Evolutionary conservation across 2,113 vertebrate species (phyloP), one percentile per base, ranked within the genome.

Genomic region (Rhodinocichla rosea): DNA sequence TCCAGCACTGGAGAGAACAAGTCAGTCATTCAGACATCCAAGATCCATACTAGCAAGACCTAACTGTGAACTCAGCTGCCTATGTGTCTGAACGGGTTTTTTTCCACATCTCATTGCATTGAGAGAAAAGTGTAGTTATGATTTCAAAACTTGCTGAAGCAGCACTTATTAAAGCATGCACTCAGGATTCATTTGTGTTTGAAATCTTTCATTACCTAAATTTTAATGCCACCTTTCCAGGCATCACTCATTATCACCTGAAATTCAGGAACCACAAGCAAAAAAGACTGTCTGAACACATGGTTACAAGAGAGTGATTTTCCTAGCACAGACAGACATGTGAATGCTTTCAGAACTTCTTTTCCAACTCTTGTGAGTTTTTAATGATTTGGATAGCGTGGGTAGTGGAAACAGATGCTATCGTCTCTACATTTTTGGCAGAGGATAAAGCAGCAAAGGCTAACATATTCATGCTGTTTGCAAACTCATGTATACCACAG

Each of bases 371-470:
- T 96, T 97, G 69, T 81, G 96, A 91, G 92, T 94, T 97, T 97
- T 97, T 97, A 95, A 97, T 96, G 94, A 97, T 94, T 97, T 95
- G 95, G 94, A 97, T 96, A 95, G 93, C 45, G 60, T 90, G 96
- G 92, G 97, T 97, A 98, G 97, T 97, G 73, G 97, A 98, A 98
- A 98, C 98, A 98, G 98, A 98, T 98, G 98, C 96, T 98, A 97
- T 97, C 96, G 63, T 92, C 95, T 93, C 96, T 95, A 87, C 82
- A 94, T 94, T 97, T 97, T 98, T 98, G 97, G 97, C 97, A 95
- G 91, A 93, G 65, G 97, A 98, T 98, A 95, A 98, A 98, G 95
- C 79, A 98, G 92, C 92, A 97, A 98, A 98, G 96, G 96, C 97
- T 97, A 98, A 97, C 95, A 95, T 97, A 98, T 96, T 97, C 96